Percentiles rank a stretch among this genome's conserved stretches.
Evolutionary conservation across 2,888 invertebrate genomes (phyloP).

Genomic region (Athetis lepigone): DNA sequence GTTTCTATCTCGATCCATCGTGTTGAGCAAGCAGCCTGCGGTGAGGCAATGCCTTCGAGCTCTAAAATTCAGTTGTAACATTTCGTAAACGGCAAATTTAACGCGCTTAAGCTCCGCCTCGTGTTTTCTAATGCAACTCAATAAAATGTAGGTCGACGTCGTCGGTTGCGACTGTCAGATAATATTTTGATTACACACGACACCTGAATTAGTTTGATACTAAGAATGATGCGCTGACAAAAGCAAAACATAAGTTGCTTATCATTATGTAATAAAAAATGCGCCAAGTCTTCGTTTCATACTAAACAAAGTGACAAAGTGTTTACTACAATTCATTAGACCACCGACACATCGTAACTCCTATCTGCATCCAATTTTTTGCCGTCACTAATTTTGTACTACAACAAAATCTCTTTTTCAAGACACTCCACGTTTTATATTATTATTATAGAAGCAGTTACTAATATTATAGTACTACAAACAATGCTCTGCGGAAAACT

Average conservation of each 20-base stretch:
- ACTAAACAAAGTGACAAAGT: constrained; percentile 4
- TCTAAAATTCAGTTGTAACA: constrained; percentile 88
- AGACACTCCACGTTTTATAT: neutral
- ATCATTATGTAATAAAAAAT: constrained; percentile 8
- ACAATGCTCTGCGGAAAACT: constrained; percentile 50
- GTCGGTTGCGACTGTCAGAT: constrained; percentile 66
- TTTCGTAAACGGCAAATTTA: constrained; percentile 90
- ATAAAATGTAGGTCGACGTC: constrained; percentile 85
- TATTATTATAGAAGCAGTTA: constrained; percentile 54
- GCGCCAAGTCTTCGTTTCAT: neutral
- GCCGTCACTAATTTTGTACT: constrained; percentile 42
- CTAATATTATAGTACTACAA: constrained; percentile 18
- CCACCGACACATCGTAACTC: constrained; percentile 57
- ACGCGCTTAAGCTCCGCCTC: constrained; percentile 85
- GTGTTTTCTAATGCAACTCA: constrained; percentile 87
- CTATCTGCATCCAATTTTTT: constrained; percentile 26
- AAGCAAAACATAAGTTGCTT: constrained; percentile 11
- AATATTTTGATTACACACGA: constrained; percentile 62
- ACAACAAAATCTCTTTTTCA: neutral
- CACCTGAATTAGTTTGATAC: constrained; percentile 55
- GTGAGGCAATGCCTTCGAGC: constrained; percentile 84
- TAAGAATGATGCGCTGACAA: constrained; percentile 17
- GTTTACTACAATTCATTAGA: constrained; percentile 8
- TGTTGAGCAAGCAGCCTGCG: constrained; percentile 82
- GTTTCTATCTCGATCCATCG: constrained; percentile 79